Conservation (phyloP, 2,113 vertebrate genomes). For the Halichoeres trimaculatus region DNA sequence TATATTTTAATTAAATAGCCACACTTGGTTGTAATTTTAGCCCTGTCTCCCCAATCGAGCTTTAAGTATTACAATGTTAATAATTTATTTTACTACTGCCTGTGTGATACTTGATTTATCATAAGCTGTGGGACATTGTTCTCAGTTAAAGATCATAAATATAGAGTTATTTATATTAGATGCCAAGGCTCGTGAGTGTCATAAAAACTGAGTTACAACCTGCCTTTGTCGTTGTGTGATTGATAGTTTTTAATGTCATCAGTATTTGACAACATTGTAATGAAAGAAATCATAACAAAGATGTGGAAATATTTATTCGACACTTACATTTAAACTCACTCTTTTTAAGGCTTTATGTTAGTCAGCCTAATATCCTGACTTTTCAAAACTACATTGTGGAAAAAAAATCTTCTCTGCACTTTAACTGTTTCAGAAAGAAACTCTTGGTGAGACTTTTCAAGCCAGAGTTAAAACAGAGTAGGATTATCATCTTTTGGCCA, state of each 20-base stretch:
- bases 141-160: neutral
- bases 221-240: neutral
- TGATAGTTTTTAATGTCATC: neutral
- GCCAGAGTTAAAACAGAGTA: too few species aligned
- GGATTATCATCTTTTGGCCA: too few species aligned
- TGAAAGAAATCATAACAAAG: neutral
- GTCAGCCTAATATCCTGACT: neutral
- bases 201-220: neutral
- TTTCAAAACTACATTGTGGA: neutral
- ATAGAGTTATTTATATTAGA: neutral
- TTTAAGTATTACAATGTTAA: neutral
- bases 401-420: too few species aligned
- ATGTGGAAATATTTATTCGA: neutral
- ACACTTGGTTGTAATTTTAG: neutral
- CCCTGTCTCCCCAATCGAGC: neutral
- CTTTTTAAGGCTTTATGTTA: neutral
- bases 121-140: neutral
- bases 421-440: neutral
- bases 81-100: neutral
- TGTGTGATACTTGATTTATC: constrained; percentile 1
- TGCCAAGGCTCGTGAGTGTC: neutral
- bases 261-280: neutral
- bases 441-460: neutral
- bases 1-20: neutral
- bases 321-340: neutral